These are phyloP conservation scores for Caloenas nicobarica DNA, from an alignment of 2,113 vertebrate genomes.

Conservation along the genomic window DNA sequence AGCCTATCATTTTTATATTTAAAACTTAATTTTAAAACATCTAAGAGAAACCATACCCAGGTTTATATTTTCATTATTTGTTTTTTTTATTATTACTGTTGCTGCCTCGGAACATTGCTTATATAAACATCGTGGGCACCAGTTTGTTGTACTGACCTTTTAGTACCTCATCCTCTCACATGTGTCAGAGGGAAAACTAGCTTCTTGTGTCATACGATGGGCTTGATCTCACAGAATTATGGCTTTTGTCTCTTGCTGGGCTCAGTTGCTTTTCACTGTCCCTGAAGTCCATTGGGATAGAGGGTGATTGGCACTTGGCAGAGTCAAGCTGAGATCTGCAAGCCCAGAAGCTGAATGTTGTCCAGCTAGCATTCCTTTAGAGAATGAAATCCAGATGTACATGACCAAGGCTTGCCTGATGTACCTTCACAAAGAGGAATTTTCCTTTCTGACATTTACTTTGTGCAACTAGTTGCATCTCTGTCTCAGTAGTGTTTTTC, in stretches of 20 bases:
- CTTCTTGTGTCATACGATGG: not conserved
- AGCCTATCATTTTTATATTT: conserved; percentile 77
- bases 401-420: not conserved
- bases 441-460: not conserved
- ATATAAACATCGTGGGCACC: not conserved
- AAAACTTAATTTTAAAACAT: conserved; percentile 74
- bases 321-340: not conserved
- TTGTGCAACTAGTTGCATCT: not conserved
- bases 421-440: not conserved
- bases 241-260: not conserved
- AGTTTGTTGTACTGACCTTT: not conserved
- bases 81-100: not conserved
- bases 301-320: not conserved
- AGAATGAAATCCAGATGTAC: not conserved
- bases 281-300: not conserved
- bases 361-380: not conserved
- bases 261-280: not conserved
- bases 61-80: conserved; percentile 40
- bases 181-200: not conserved
- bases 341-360: not conserved
- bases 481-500: not conserved
- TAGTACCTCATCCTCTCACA: not conserved
- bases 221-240: not conserved
- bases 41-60: conserved; percentile 43
- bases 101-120: not conserved